Base-by-base conservation (phyloP, 2,888 invertebrate genomes). In the Tenthredo mesomela region DNA sequence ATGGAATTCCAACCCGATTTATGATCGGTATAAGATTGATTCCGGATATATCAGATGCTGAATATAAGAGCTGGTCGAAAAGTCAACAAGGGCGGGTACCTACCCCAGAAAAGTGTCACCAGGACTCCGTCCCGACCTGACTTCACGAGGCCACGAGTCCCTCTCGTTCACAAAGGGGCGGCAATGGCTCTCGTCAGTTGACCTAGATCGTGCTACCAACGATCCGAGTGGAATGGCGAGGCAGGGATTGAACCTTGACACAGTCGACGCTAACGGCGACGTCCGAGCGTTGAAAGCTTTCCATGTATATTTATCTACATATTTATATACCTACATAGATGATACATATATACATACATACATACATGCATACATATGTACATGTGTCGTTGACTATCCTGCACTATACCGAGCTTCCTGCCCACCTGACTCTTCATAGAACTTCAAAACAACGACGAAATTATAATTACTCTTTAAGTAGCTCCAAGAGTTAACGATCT, bases 191-290 rank as follows among this genome's bases (percentile, higher is more conserved):
- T 77, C 54, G 50, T 77, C 50, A 29, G 77, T 77, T 84, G 84
- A 84, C 84, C 84, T 58, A 84, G 75, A 84, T 77, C 73, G 75
- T 37, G 25, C 54, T 43, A 58, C 61, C 58, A 75, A 84, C 75
- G 84, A 77, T 84, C 84, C 84, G 61, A 77, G 50, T 77, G 29
- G 54, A 54, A 77, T 29, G 77, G 47, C 50, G 77, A 7, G 54
- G 77, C 54, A 50, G 77, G 77, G 47, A 77, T 50, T 77, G 77
- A 77, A 77, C 77, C 77, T 77, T 77, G 77, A 77, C 77, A 77
- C 33, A 77, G 77, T 77, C 77, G 77, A 50, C 50, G 47, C 77
- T 29, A 47, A 77, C 77, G 54, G 33, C 54, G 29, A 54, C 25
- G 77, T 77, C 77, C 77, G 33, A 77, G 29, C 77, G 40, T 43